Base-by-base conservation (phyloP, 2,888 invertebrate species). In the Rhingia campestris region DNA sequence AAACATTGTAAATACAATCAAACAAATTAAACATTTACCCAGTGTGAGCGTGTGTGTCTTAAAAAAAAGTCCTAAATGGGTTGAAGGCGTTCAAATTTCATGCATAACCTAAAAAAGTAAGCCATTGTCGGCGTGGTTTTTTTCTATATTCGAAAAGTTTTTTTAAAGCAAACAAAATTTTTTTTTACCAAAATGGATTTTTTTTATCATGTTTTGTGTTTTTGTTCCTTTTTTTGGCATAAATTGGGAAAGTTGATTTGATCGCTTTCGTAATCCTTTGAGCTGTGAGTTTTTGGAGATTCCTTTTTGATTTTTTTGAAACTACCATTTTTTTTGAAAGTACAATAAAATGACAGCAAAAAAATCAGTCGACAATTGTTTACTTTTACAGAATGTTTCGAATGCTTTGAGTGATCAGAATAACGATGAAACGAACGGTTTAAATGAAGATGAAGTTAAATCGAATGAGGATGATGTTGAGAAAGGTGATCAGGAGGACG, bases 311-410 rank as follows among this genome's bases (percentile, higher is more conserved):
- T 22, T 37, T 39, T 49, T 41, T 66, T 6, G 67, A 41, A 58
- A 51, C 58, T n/a, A 74, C 56, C 63, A 74, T 74, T 77, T 64
- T 74, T 80, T 45, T 22, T 22, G 22, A 66, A 54, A 59, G 58
- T 54, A 76, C 22, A 72, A 80, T 22, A 74, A 86, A 86, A 81
- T 75, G 63, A 87, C 86, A 88, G 89, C 88, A 88, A 89, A 88
- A n/a, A 89, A 90, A 91, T 91, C 90, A 91, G 91, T 91, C 91
- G 91, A 90, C 91, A 91, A 91, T 91, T 91, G 90, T 91, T 91
- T 91, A 90, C 91, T 91, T 91, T 91, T 91, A 88, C 91, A 91
- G 91, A 91, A 89, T 88, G 89, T 88, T 89, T 87, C 89, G 87
- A 88, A 89, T 88, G 88, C 88, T 88, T 86, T 90, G 88, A 90